These are phyloP conservation scores for Cerceris ruficornis DNA, from an alignment of 2,888 invertebrate genomes.

Conservation along the genomic window DNA sequence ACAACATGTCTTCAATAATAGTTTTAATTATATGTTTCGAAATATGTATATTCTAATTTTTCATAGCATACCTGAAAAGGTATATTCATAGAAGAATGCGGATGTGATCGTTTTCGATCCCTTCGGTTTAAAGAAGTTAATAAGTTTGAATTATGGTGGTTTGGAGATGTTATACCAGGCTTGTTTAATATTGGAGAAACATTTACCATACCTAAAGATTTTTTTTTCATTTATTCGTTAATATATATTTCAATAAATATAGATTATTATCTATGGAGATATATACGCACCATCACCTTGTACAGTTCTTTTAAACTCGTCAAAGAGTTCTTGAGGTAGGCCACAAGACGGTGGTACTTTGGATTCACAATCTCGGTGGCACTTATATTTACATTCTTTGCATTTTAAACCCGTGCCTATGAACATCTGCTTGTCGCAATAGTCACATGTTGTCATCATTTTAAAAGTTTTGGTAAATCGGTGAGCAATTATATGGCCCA, in stretches of 20 bases:
- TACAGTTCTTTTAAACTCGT: slow-evolving; percentile 90
- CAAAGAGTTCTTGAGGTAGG: slow-evolving; percentile 91
- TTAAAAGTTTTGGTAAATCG: slow-evolving; percentile 94
- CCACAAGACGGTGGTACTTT: slow-evolving; percentile 97
- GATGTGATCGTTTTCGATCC: slow-evolving; percentile 83
- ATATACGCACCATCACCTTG: slow-evolving; percentile 84
- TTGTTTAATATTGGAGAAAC: slow-evolving; percentile 83
- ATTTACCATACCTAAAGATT: slow-evolving; percentile 73
- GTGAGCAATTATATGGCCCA: slow-evolving; percentile 95
- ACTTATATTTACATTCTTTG: slow-evolving; percentile 97
- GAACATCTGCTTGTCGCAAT: slow-evolving; percentile 94
- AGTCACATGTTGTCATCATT: slow-evolving; percentile 94
- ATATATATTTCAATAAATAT: too few species aligned
- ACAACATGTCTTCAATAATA: slow-evolving; percentile 33
- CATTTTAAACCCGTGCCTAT: slow-evolving; percentile 93
- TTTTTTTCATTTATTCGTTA: background rate
- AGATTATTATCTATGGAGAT: background rate
- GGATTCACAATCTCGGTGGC: slow-evolving; percentile 93
- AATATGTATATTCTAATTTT: background rate
- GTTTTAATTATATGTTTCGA: slow-evolving; percentile 7
- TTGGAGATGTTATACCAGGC: slow-evolving; percentile 81
- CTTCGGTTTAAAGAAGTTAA: slow-evolving; percentile 79
- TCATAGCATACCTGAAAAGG: slow-evolving; percentile 83
- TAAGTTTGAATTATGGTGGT: slow-evolving; percentile 78
- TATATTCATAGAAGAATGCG: slow-evolving; percentile 84